Percentiles rank a stretch among this genome's conserved stretches.
phyloP scores from a whole-genome alignment of 2,888 invertebrate genomes.

The Chalcis sispes region DNA sequence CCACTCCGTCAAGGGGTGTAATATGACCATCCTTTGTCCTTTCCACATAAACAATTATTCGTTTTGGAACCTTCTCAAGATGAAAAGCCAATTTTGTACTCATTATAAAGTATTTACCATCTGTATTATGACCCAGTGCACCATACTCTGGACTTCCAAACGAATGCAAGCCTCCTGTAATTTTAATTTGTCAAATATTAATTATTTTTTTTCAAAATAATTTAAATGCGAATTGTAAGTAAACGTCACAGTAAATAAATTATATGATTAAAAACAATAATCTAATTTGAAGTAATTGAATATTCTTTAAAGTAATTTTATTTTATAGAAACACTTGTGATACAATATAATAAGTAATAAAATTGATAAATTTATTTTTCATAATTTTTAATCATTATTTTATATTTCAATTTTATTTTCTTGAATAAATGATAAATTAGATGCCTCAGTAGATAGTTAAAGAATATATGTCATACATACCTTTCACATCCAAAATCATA shows the following conservation, averaged over 20 bases:
- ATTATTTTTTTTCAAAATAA: neutral
- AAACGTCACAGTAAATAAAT: neutral
- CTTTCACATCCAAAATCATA: conserved; percentile 92
- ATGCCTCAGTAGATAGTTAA: too few relatives aligned
- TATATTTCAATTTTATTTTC: too few relatives aligned
- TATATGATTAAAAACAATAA: too few relatives aligned
- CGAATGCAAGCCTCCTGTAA: conserved; percentile 85
- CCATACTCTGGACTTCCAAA: conserved; percentile 96
- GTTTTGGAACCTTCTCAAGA: conserved; percentile 90
- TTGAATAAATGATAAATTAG: too few relatives aligned
- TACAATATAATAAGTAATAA: too few relatives aligned
- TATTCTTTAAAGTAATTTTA: too few relatives aligned
- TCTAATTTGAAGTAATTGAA: too few relatives aligned
- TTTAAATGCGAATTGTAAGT: neutral
- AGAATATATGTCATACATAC: too few relatives aligned
- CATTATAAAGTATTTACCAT: conserved; percentile 95
- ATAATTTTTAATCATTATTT: too few relatives aligned
- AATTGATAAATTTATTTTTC: too few relatives aligned
- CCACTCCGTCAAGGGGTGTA: conserved; percentile 88
- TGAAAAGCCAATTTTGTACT: conserved; percentile 92
- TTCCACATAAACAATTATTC: conserved; percentile 91
- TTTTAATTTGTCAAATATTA: conserved; percentile 14
- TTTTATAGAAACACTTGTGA: too few relatives aligned
- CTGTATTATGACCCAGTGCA: conserved; percentile 94
- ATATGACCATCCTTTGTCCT: conserved; percentile 91